Percentiles rank a stretch among this genome's conserved stretches.
These are phyloP conservation scores for Liodrosophila aerea DNA, from an alignment of 2,888 invertebrate genomes.

Conservation along the genomic window DNA sequence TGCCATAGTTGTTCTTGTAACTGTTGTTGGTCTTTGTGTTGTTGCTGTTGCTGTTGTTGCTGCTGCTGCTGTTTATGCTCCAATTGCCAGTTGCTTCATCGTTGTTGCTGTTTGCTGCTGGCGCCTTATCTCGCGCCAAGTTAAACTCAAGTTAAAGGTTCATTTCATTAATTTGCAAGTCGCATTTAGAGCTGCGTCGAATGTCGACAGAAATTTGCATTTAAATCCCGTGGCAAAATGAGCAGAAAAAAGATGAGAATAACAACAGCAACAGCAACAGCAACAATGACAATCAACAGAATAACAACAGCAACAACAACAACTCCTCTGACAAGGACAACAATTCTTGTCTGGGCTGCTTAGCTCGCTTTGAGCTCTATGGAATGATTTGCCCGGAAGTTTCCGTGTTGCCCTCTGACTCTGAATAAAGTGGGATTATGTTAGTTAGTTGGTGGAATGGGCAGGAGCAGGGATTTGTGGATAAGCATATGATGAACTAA, in stretches of 20 bases:
- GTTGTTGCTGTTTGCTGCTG: constrained; percentile 46
- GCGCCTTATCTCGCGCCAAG: constrained; percentile 76
- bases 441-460: background rate
- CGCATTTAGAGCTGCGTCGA: constrained; percentile 73
- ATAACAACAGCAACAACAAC: background rate
- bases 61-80: constrained; percentile 64
- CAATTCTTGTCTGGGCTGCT: constrained; percentile 12
- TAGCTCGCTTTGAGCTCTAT: constrained; percentile 14
- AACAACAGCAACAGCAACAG: constrained; percentile 3
- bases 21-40: constrained; percentile 3
- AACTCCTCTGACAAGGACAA: constrained; percentile 4
- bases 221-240: constrained; percentile 74
- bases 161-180: constrained; percentile 78
- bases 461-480: constrained; percentile 1
- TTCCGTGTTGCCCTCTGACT: constrained; percentile 3
- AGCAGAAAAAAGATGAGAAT: constrained; percentile 65
- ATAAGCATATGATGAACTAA: constrained; percentile 56
- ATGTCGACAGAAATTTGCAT: constrained; percentile 74
- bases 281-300: background rate
- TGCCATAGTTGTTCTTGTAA: constrained; percentile 23
- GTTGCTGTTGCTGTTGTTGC: constrained; percentile 31
- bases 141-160: constrained; percentile 78
- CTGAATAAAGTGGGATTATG: background rate
- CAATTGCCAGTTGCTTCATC: constrained; percentile 48
- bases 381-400: constrained; percentile 41